A percentile compares a stretch with the other conserved stretches of the same genome.
These are phyloP conservation scores for Chloroclystis v-ata DNA, from an alignment of 2,888 invertebrate species.

Conservation along the genomic window DNA sequence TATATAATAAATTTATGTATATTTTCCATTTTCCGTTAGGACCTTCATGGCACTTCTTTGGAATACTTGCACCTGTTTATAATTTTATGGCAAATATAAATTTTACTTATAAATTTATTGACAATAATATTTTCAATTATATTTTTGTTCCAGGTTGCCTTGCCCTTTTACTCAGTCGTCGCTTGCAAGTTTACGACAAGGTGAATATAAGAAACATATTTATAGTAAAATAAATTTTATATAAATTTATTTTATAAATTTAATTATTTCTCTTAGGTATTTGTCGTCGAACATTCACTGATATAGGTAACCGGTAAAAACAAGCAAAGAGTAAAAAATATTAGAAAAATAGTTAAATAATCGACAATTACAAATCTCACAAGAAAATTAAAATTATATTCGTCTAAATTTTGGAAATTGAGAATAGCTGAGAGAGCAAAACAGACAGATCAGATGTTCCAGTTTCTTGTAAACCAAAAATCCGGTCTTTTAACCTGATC, in stretches of 20 bases:
- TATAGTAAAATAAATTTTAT: background rate
- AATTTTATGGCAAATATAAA: too few species aligned
- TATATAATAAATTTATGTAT: background rate
- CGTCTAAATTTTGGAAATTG: background rate
- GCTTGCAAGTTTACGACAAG: constrained; percentile 88
- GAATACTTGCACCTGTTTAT: too few species aligned
- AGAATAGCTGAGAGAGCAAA: background rate
- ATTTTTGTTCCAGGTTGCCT: constrained; percentile 81
- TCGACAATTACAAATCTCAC: background rate
- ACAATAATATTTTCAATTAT: too few species aligned
- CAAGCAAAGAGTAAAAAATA: background rate
- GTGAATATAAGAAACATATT: constrained; percentile 58
- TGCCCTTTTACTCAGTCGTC: constrained; percentile 88
- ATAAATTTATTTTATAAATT: background rate
- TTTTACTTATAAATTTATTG: too few species aligned
- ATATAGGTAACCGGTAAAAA: constrained; percentile 7
- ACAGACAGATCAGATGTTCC: background rate
- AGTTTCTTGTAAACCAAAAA: constrained; percentile 10
- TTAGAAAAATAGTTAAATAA: too few species aligned
- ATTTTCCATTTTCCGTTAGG: too few species aligned
- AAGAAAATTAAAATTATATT: too few species aligned
- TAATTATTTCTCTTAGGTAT: background rate
- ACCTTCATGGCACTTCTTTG: too few species aligned
- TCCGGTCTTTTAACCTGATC: constrained; percentile 33
- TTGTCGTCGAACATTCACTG: constrained; percentile 22